Evolutionary conservation across 2,797 vertebrate species (phyloP), one percentile per base, ranked within the genome.

Genomic region (Tarsius wallacei): DNA sequence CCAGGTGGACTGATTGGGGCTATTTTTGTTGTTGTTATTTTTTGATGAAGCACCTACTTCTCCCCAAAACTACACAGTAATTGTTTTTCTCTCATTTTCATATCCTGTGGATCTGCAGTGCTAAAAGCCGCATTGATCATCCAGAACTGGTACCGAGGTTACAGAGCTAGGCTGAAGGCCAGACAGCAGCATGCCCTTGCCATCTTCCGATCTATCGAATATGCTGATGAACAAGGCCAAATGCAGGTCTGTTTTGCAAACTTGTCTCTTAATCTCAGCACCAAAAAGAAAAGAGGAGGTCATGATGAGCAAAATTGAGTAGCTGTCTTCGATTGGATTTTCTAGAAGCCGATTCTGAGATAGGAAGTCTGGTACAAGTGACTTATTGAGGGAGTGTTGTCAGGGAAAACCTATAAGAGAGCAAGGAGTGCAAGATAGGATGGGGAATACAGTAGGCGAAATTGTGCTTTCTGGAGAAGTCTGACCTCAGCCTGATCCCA

Each of bases 201-300:
- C 96, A 99, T 99, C 98, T 99, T 99, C 88, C 99, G 99, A 98
- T 99, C 99, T 24, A 99, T 99, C 0, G 99, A 99, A 98, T 99
- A 99, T 36, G 99, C 99, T 6, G 99, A 99, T 16, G 99, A 99
- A 74, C 99, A 99, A 98, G 99, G 99, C 94, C 99, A 99, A 22
- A 98, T 99, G 84, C 99, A 99, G 99, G 99, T 99, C 93, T 98
- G 98, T 98, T 91, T 97, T 84, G 55, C 76, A 80, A 66, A 7
- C 28, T 88, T 49, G 10, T 93, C 89, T 94, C 57, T 51, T 81
- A 78, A 55, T 96, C 36, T 78, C 22, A 77, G 55, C 70, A 82
- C 11, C 26, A 82, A 90, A 94, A 57, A 87, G 51, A 88, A 70
- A 90, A 86, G 22, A 93, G 53, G 47, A 78, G 22, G 80, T 61